Evolutionary conservation across 2,888 invertebrate species (phyloP).

Genomic region (Campopleginae sp.): DNA sequence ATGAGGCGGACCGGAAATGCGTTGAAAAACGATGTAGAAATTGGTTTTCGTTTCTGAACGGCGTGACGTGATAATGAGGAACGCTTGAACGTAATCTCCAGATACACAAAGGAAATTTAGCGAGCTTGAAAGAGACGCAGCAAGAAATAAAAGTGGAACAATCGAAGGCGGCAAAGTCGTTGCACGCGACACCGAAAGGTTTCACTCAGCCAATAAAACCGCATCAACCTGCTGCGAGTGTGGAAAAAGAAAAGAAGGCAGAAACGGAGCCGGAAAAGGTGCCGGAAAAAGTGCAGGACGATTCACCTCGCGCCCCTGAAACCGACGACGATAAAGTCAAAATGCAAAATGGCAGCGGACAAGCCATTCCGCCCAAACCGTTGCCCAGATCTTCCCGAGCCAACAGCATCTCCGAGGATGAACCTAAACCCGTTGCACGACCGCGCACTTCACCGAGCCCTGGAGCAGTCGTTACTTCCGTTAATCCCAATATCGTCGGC

Average conservation of each 20-base stretch:
- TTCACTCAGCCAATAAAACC: conserved; percentile 76
- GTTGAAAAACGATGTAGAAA: conserved; percentile 27
- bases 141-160: conserved; percentile 80
- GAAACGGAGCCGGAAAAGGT: conserved; percentile 77
- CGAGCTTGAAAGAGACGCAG: conserved; percentile 80
- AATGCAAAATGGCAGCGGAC: conserved; percentile 82
- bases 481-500: conserved; percentile 86
- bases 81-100: conserved; percentile 71
- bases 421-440: conserved; percentile 88
- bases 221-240: conserved; percentile 73
- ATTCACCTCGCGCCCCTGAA: conserved; percentile 70
- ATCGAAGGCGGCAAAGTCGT: conserved; percentile 76
- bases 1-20: conserved; percentile 27
- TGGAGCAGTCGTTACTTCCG: conserved; percentile 86
- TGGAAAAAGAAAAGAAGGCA: conserved; percentile 78
- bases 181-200: conserved; percentile 77
- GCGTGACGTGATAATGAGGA: conserved; percentile 51
- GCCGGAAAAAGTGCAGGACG: conserved; percentile 75
- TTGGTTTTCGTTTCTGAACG: conserved; percentile 37
- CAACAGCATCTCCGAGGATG: conserved; percentile 90
- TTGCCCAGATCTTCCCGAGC: conserved; percentile 91
- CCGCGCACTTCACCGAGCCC: conserved; percentile 89
- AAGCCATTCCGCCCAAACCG: conserved; percentile 90
- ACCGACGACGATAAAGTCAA: conserved; percentile 79
- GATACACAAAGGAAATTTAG: conserved; percentile 83